phyloP scores from a whole-genome alignment of 2,113 vertebrate genomes.

The Lampris megalopsis region DNA sequence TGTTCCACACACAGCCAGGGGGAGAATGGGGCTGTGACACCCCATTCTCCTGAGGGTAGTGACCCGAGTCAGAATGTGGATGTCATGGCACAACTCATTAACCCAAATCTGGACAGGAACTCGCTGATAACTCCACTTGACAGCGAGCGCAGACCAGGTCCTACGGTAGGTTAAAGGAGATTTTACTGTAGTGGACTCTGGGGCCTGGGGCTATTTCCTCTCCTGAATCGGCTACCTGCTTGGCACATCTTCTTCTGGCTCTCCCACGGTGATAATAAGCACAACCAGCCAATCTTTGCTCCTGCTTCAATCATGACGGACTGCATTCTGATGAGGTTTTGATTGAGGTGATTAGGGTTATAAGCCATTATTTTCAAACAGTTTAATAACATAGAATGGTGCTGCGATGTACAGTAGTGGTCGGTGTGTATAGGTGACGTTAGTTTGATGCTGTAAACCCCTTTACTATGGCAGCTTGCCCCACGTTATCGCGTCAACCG shows the following conservation, averaged over 20 bases:
- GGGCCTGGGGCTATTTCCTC: conserved; percentile 1
- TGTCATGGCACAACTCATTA: conserved; percentile 15
- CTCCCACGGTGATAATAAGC: conserved; percentile 15
- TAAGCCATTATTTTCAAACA: not conserved
- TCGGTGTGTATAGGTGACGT: not conserved
- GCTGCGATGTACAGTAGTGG: not conserved
- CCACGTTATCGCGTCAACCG: not conserved
- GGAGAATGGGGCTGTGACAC: not conserved
- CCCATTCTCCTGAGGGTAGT: conserved; percentile 11
- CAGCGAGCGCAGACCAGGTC: conserved; percentile 46
- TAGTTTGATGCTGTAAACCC: not conserved
- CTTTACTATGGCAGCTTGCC: conserved; percentile 6
- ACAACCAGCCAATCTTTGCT: conserved; percentile 15
- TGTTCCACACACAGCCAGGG: not conserved
- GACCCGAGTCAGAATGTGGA: conserved; percentile 45
- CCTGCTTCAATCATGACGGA: conserved; percentile 21
- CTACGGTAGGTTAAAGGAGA: conserved; percentile 71
- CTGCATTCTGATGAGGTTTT: not conserved
- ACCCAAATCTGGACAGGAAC: conserved; percentile 36
- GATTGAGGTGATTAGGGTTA: not conserved
- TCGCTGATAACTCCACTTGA: conserved; percentile 20
- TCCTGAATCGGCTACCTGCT: conserved; percentile 35
- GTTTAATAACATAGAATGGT: not conserved
- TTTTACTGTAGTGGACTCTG: conserved; percentile 9
- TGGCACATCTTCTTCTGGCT: conserved; percentile 9